phyloP scores from a whole-genome alignment of 1,140 invertebrate species.

The Saccostrea cuccullata region DNA sequence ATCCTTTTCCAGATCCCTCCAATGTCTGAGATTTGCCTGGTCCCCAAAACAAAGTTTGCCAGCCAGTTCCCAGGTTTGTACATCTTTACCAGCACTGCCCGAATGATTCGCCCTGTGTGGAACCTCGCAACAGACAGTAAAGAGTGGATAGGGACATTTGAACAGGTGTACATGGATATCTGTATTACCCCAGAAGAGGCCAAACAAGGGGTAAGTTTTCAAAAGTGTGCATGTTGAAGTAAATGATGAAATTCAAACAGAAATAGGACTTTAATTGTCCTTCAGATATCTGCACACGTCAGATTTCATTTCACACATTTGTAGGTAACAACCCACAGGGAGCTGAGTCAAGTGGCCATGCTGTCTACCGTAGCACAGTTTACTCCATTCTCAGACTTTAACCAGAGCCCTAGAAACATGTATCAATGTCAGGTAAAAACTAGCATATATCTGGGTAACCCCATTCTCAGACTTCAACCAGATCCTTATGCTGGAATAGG shows the following conservation, averaged over 20 bases:
- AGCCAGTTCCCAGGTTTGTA: slow-evolving; percentile 92
- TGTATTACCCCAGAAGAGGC: slow-evolving; percentile 89
- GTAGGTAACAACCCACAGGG: slow-evolving; percentile 92
- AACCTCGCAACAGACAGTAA: slow-evolving; percentile 88
- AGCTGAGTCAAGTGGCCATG: slow-evolving; percentile 91
- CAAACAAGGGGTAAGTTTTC: slow-evolving; percentile 67
- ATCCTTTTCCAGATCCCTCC: slow-evolving; percentile 82
- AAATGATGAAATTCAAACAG: no score
- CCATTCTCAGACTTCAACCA: slow-evolving; percentile 88
- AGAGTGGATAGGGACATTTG: slow-evolving; percentile 97
- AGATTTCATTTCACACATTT: slow-evolving; percentile 1
- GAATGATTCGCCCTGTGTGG: slow-evolving; percentile 95
- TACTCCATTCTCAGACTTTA: slow-evolving; percentile 99
- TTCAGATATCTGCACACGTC: neutral
- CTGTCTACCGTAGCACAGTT: slow-evolving; percentile 95
- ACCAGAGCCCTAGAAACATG: slow-evolving; percentile 99
- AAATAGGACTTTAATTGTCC: neutral
- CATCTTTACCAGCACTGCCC: slow-evolving; percentile 89
- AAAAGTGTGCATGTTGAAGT: neutral
- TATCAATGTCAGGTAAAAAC: slow-evolving; percentile 94
- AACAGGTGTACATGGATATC: slow-evolving; percentile 89
- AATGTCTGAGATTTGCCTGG: slow-evolving; percentile 90
- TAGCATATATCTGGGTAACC: slow-evolving; percentile 92
- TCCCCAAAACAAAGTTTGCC: slow-evolving; percentile 82
- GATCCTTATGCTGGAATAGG: no score